Conservation (phyloP, 2,888 invertebrate species). For the Platypus cylindrus region DNA sequence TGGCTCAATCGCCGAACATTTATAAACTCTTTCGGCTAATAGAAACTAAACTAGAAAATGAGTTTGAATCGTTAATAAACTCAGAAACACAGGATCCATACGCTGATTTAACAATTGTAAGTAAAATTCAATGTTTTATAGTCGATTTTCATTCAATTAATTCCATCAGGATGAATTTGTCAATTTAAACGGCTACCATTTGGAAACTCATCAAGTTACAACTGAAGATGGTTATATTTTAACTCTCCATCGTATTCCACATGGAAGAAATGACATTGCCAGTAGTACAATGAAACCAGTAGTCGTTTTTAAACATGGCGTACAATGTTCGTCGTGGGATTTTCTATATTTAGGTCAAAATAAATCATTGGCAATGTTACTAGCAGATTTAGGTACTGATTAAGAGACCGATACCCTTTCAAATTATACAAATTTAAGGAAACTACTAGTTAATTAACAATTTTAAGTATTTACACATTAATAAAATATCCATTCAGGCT, state of each 20-base stretch:
- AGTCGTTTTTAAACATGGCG: slow-evolving; percentile 3
- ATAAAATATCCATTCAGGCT: slow-evolving; percentile 4
- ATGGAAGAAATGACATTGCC: slow-evolving; percentile 1
- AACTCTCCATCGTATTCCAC: slow-evolving; percentile 11
- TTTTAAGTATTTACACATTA: background rate
- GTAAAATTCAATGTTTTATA: too few relatives aligned
- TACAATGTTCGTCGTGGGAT: slow-evolving; percentile 8
- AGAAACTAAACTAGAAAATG: too few relatives aligned
- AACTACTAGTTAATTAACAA: too few relatives aligned
- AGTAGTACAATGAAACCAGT: background rate
- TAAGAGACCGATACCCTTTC: too few relatives aligned
- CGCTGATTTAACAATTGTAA: too few relatives aligned
- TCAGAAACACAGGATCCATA: too few relatives aligned
- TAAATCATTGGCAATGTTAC: slow-evolving; percentile 9
- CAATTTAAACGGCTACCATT: slow-evolving; percentile 11
- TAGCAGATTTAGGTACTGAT: slow-evolving; percentile 14
- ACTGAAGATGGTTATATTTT: slow-evolving; percentile 14
- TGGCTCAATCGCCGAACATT: too few relatives aligned
- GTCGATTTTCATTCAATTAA: too few relatives aligned
- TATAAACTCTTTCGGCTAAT: too few relatives aligned
- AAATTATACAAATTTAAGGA: too few relatives aligned
- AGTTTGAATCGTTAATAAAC: too few relatives aligned
- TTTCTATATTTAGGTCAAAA: slow-evolving; percentile 10
- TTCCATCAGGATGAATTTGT: too few relatives aligned
- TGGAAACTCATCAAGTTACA: slow-evolving; percentile 8